phyloP scores from a whole-genome alignment of 2,113 vertebrate species.

The Climacteris rufus region DNA sequence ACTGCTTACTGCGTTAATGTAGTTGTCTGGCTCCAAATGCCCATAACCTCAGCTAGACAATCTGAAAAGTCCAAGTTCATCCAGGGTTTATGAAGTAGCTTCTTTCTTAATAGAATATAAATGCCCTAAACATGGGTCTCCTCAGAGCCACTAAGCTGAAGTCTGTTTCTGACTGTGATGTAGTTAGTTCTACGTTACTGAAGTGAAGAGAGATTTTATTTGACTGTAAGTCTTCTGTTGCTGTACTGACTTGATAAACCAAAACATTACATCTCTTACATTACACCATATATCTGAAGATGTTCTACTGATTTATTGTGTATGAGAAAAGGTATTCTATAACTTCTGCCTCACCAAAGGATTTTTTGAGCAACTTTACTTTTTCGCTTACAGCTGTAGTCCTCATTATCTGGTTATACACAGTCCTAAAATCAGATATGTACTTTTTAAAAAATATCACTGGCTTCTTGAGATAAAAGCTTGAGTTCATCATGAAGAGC shows the following conservation, averaged over 20 bases:
- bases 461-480: neutral
- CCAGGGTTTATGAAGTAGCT: neutral
- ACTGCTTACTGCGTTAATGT: neutral
- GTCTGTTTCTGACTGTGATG: neutral
- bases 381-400: neutral
- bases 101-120: neutral
- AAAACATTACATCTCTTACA: neutral
- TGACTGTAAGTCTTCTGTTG: neutral
- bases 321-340: neutral
- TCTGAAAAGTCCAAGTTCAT: neutral
- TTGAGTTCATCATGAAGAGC: neutral
- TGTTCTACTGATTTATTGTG: neutral
- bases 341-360: neutral
- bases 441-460: neutral
- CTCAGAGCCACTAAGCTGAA: neutral
- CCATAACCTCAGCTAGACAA: neutral
- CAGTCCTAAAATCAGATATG: neutral
- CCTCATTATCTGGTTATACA: neutral
- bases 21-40: neutral
- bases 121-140: neutral
- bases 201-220: neutral
- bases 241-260: neutral
- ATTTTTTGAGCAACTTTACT: neutral
- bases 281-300: neutral
- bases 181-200: neutral